Evolutionary conservation across 2,797 vertebrate species (phyloP), one percentile per base, ranked within the genome.

Genomic region (Staurois parvus): DNA sequence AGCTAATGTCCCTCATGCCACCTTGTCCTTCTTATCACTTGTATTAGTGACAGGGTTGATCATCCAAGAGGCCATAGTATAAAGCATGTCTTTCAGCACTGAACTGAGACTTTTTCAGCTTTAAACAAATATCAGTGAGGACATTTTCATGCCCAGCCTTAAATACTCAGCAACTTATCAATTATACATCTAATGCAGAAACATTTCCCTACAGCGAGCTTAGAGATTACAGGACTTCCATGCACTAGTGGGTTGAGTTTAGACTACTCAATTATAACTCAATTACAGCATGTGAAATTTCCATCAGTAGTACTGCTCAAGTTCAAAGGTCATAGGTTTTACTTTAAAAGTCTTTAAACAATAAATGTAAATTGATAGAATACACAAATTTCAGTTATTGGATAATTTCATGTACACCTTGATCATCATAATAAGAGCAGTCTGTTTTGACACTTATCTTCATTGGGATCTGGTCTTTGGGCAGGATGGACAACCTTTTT

Each of bases 151-250:
- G 74, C 5, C 79, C 79, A 76, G 30, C 24, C 56, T 72, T 86
- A 86, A 86, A 72, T 86, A 45, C 74, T 83, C 15, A 66, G 79
- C 73, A 64, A 37, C 40, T 7, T 34, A 83, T 86, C 52, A 82
- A 86, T 86, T 82, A 86, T 86, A 78, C 85, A 83, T 86, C 66
- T 86, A 72, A 85, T 80, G 62, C 59, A 80, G 79, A 82, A 67
- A 52, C 74, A 77, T 66, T 30, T 29, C 79, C 84, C 74, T 82
- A 67, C 75, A 82, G 75, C 28, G 34, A 73, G n/a, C 32, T 70
- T 73, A 40, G 56, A 79, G 59, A 79, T 67, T 64, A 79, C 30
- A 52, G 68, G 42, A 62, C 32, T 28, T 79, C 26, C 26, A 28
- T 45, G 62, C 64, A 80, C 68, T 37, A 29, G 40, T 29, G 45